These are phyloP conservation scores for Thalassoma bifasciatum DNA, from an alignment of 2,113 vertebrate genomes.

Conservation along the genomic window DNA sequence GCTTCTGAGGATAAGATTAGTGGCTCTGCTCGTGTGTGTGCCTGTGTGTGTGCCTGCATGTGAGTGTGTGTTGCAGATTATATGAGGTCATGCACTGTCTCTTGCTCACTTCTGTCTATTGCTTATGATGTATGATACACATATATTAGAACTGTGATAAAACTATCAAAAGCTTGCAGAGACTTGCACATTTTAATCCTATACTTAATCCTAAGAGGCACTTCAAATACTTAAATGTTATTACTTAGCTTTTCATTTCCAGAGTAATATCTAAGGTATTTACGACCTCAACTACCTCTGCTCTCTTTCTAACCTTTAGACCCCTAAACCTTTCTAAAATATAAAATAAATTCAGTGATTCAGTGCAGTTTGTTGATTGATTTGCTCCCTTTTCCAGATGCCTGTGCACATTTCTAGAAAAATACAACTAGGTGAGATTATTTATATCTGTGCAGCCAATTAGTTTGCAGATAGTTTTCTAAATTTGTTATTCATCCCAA, in stretches of 20 bases:
- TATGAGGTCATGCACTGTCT: constrained; percentile 37
- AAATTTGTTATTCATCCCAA: not conserved
- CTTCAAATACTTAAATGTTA: not conserved
- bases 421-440: too few species aligned
- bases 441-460: too few species aligned
- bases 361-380: not conserved
- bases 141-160: constrained; percentile 14
- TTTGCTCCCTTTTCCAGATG: too few species aligned
- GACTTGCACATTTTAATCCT: constrained; percentile 14
- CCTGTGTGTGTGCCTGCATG: constrained; percentile 8
- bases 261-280: not conserved
- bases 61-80: constrained; percentile 14
- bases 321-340: not conserved
- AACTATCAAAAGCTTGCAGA: constrained; percentile 31
- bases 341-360: not conserved
- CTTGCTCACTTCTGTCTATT: constrained; percentile 27
- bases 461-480: too few species aligned
- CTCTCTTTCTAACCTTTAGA: not conserved
- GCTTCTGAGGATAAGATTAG: constrained; percentile 71
- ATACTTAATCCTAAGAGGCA: constrained; percentile 21
- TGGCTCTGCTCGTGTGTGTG: constrained; percentile 11
- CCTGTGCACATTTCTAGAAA: not conserved
- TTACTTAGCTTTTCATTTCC: not conserved
- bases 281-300: not conserved
- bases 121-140: constrained; percentile 17